Percentiles rank a stretch among this genome's conserved stretches.
Conservation (phyloP, 2,797 vertebrate genomes). For the Novumbra hubbsi region DNA sequence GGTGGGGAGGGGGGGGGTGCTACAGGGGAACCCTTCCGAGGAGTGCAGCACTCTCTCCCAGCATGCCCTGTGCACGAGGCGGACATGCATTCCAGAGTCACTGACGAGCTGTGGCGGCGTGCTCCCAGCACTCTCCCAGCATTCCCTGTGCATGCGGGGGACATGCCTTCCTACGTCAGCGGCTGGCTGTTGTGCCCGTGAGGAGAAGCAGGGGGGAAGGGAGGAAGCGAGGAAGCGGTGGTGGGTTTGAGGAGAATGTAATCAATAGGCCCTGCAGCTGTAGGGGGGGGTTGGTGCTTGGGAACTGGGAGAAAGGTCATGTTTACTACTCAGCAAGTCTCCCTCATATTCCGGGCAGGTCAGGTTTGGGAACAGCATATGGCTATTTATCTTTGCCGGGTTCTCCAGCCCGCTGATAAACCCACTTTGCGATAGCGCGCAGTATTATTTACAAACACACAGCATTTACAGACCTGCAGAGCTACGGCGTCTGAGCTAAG, state of each 20-base stretch:
- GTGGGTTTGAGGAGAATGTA: conserved; percentile 50
- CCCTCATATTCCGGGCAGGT: neutral
- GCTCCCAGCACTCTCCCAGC: conserved; percentile 33
- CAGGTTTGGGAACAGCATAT: neutral
- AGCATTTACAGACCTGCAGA: neutral
- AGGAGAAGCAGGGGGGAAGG: conserved; percentile 13
- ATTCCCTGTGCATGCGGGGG: conserved; percentile 55
- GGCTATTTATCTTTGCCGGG: neutral
- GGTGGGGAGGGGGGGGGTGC: too few species aligned
- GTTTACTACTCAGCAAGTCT: conserved; percentile 55
- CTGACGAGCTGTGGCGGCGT: neutral
- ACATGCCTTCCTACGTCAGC: conserved; percentile 63
- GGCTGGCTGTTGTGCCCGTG: conserved; percentile 45
- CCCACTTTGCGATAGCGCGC: neutral
- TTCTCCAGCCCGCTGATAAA: neutral
- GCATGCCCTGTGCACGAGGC: neutral
- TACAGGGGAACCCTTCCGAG: too few species aligned
- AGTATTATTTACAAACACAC: conserved; percentile 48
- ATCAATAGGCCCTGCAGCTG: conserved; percentile 43
- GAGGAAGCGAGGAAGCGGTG: conserved; percentile 5
- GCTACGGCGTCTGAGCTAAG: conserved; percentile 7
- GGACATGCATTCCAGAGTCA: neutral
- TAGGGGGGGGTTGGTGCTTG: conserved; percentile 52
- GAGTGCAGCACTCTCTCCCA: neutral
- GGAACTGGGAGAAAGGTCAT: conserved; percentile 80